Evolutionary conservation across 2,888 invertebrate species (phyloP).

Genomic region (Antheraea yamamai): DNA sequence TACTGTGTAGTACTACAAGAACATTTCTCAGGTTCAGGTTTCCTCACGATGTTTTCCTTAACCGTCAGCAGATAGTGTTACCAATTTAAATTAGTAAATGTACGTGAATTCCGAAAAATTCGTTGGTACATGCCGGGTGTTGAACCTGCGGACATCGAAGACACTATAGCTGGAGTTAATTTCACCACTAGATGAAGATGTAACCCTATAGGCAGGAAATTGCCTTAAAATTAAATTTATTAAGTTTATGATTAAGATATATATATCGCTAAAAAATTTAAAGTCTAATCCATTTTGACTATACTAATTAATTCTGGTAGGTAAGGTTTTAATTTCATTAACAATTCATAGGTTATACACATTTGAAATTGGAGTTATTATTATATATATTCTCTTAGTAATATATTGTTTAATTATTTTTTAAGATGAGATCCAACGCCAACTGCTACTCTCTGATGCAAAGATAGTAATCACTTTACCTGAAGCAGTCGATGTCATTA

Average conservation of each 20-base stretch:
- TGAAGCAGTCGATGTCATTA: constrained; percentile 71
- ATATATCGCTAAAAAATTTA: not conserved
- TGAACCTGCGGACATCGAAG: not conserved
- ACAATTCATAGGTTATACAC: not conserved
- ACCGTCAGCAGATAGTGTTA: too few species aligned
- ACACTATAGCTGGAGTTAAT: not conserved
- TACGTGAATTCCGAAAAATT: too few species aligned
- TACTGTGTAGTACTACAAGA: too few species aligned
- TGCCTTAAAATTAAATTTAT: not conserved
- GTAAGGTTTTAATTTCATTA: not conserved
- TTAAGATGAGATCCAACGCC: constrained; percentile 87
- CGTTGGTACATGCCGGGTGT: not conserved
- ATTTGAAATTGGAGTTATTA: not conserved
- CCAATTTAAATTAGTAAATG: too few species aligned
- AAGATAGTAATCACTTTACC: constrained; percentile 84
- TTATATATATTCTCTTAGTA: not conserved
- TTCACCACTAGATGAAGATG: not conserved
- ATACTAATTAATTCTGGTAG: not conserved
- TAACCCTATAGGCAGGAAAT: not conserved
- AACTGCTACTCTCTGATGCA: constrained; percentile 82
- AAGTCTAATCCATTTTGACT: not conserved
- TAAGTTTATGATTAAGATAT: not conserved
- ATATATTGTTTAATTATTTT: not conserved
- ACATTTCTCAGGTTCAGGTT: too few species aligned
- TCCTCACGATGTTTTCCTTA: too few species aligned